Evolutionary conservation across 2,797 vertebrate species (phyloP).

Genomic region (Clamator glandarius): DNA sequence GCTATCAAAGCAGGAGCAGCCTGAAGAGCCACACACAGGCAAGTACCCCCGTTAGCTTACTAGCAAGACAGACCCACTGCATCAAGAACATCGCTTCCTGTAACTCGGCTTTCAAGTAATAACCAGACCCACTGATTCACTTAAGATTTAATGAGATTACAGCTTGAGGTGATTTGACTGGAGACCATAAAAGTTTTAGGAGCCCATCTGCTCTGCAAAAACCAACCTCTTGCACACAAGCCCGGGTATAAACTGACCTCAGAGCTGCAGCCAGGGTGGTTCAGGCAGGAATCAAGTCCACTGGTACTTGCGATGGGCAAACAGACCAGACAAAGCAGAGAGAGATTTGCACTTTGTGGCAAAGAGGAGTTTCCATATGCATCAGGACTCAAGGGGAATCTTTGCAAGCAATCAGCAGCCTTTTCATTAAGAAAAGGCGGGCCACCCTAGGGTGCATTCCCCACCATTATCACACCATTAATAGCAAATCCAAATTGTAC

Average conservation of each 20-base stretch:
- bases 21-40: slow-evolving; percentile 47
- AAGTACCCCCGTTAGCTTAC: background rate
- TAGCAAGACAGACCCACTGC: slow-evolving; percentile 24
- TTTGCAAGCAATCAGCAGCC: background rate
- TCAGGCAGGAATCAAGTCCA: background rate
- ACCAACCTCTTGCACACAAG: slow-evolving; percentile 13
- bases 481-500: background rate
- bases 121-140: slow-evolving; percentile 64
- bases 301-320: background rate
- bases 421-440: background rate
- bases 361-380: background rate
- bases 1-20: background rate
- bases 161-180: slow-evolving; percentile 65
- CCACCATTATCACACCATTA: slow-evolving; percentile 34
- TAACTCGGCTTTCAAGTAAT: slow-evolving; percentile 60
- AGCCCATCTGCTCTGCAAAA: slow-evolving; percentile 66
- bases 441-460: slow-evolving; percentile 17
- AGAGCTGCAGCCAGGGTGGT: background rate
- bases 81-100: slow-evolving; percentile 57
- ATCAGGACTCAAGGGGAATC: background rate
- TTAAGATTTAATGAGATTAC: slow-evolving; percentile 69
- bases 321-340: background rate
- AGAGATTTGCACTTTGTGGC: background rate
- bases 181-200: slow-evolving; percentile 71
- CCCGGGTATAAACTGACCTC: background rate